A percentile compares a stretch with the other conserved stretches of the same genome.
Evolutionary conservation across 2,113 vertebrate genomes (phyloP).

Genomic region (Apteryx mantelli): DNA sequence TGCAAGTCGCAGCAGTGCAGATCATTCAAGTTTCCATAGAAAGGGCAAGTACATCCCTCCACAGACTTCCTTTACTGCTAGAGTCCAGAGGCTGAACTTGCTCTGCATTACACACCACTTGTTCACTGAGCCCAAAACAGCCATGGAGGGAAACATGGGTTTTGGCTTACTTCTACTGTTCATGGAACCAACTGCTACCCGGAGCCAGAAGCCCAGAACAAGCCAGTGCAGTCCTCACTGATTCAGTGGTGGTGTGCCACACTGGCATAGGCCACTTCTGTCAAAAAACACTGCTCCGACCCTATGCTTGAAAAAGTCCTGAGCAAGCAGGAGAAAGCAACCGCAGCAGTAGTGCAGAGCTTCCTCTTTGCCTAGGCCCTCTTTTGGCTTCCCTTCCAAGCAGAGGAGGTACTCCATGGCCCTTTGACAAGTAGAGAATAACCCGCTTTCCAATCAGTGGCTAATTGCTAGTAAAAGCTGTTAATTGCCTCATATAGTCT

Average conservation of each 20-base stretch:
- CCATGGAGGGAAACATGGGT: background rate
- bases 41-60: background rate
- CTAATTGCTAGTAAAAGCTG: slow-evolving; percentile 15
- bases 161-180: background rate
- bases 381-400: background rate
- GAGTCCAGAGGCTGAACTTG: background rate
- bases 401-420: background rate
- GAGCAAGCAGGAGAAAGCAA: background rate
- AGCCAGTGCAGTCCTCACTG: background rate
- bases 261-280: no score
- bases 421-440: background rate
- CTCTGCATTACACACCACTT: background rate
- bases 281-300: background rate
- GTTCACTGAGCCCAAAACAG: background rate
- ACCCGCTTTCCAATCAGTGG: background rate
- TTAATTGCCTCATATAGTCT: slow-evolving; percentile 32
- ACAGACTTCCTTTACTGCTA: background rate
- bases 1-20: background rate
- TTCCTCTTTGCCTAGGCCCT: background rate
- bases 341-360: background rate
- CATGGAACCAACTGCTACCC: background rate
- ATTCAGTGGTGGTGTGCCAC: background rate
- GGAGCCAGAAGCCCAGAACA: background rate
- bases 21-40: background rate
- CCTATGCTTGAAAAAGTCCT: background rate